Conservation (phyloP, 2,113 vertebrate genomes). For the Terrapene triunguis region DNA sequence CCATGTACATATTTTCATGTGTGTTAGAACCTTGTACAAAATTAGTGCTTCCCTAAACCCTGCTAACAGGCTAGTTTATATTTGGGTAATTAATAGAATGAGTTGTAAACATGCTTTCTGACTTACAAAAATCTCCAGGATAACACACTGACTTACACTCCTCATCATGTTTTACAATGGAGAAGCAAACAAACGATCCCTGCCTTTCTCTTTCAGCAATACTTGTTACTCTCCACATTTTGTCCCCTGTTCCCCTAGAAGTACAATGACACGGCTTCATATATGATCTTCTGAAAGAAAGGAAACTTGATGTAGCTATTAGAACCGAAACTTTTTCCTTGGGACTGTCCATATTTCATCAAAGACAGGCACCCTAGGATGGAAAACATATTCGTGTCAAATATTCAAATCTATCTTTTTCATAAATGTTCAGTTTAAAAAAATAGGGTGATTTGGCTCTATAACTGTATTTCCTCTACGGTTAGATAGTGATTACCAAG, state of each 20-base stretch:
- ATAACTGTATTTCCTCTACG: fast-evolving
- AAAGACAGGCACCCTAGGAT: fast-evolving
- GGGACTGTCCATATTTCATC: background rate
- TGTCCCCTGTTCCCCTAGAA: background rate
- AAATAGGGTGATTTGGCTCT: background rate
- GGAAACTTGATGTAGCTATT: fast-evolving
- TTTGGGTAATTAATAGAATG: fast-evolving
- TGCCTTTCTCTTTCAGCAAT: background rate
- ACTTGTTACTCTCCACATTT: background rate
- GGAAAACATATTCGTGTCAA: background rate
- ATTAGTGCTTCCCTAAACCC: background rate
- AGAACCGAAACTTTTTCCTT: background rate
- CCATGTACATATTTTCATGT: background rate
- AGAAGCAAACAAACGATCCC: background rate
- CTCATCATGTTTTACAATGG: fast-evolving
- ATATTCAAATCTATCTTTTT: background rate
- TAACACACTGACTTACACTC: fast-evolving
- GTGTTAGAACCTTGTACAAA: background rate
- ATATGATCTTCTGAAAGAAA: background rate
- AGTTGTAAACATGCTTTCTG: fast-evolving
- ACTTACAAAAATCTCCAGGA: background rate
- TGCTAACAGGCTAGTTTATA: background rate
- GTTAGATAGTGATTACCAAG: background rate
- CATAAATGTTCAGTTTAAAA: background rate
- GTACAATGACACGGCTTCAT: fast-evolving